phyloP scores from a whole-genome alignment of 1,140 invertebrate genomes.

The Cydia amplana region DNA sequence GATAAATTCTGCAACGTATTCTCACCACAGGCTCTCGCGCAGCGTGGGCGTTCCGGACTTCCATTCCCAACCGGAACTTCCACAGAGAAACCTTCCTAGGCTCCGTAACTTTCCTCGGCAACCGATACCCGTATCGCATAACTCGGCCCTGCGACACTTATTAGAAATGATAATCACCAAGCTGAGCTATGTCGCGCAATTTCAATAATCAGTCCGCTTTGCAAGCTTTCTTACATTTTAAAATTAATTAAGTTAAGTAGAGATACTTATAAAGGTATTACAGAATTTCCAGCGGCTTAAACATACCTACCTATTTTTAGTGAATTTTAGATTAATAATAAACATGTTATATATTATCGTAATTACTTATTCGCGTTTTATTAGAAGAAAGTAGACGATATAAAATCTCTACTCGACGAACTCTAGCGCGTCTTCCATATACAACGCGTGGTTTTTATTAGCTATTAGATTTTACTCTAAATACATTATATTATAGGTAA shows the following conservation, averaged over 20 bases:
- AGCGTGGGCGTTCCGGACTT: conserved; percentile 34
- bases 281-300: too few relatives aligned
- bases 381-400: too few relatives aligned
- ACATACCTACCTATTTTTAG: too few relatives aligned
- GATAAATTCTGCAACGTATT: background rate
- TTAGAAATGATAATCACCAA: background rate
- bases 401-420: too few relatives aligned
- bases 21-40: background rate
- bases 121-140: conserved; percentile 56
- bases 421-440: too few relatives aligned
- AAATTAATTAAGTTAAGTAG: background rate
- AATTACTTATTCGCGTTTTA: too few relatives aligned
- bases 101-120: conserved; percentile 49
- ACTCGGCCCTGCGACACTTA: conserved; percentile 34
- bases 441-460: too few relatives aligned
- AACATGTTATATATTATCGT: too few relatives aligned
- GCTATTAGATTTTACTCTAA: too few relatives aligned
- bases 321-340: too few relatives aligned
- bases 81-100: conserved; percentile 46
- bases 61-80: conserved; percentile 58
- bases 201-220: background rate
- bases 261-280: background rate
- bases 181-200: background rate
- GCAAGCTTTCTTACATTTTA: background rate
- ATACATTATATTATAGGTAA: too few relatives aligned